Evolutionary conservation across 1,140 invertebrate genomes (phyloP), one percentile per base, ranked within the genome.

Genomic region (Mizuhopecten yessoensis): DNA sequence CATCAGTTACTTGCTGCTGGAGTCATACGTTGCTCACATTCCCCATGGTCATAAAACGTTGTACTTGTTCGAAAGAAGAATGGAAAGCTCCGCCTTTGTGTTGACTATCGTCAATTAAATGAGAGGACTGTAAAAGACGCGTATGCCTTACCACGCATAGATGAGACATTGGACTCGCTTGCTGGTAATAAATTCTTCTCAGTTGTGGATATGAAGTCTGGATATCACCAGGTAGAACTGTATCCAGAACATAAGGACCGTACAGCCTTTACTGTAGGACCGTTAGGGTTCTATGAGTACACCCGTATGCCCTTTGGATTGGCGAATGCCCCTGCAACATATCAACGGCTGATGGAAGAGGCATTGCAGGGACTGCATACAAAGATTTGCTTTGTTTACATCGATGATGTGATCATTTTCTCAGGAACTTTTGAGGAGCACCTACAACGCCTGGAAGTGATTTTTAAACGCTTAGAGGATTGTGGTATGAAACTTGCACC

Each of bases 261-360:
- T 10, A 92, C 91, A 33, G 91, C 88, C 9, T 91, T 91, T 87
- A 87, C 91, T 17, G 91, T 91, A 34, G 88, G 90, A 23, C 88
- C 90, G 36, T 29, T 88, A 2, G 88, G 90, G n/a, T 89, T 91
- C 57, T 92, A 39, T 11, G 88, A 91, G 45, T 91, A 23, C 33
- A 89, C 34, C 34, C 89, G 86, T 34, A 87, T 97, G 23, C 93
- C 94, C 34, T 96, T 96, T 93, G 96, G 96, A 0, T 89, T 97
- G 0, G 94, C 94, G 7, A 93, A 95, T 45, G 94, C 95, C 33
- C 95, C 95, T 10, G 92, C 95, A 23, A 94, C 96, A 17, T 97
- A 97, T 91, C 96, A 97, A 93, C 90, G 97, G 13, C 96, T 96
- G 20, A 97, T 97, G 87, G 94, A 97, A 36, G 95, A 33, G 91